Evolutionary conservation across 2,113 vertebrate species (phyloP).

Genomic region (Drymodes brunneopygia): DNA sequence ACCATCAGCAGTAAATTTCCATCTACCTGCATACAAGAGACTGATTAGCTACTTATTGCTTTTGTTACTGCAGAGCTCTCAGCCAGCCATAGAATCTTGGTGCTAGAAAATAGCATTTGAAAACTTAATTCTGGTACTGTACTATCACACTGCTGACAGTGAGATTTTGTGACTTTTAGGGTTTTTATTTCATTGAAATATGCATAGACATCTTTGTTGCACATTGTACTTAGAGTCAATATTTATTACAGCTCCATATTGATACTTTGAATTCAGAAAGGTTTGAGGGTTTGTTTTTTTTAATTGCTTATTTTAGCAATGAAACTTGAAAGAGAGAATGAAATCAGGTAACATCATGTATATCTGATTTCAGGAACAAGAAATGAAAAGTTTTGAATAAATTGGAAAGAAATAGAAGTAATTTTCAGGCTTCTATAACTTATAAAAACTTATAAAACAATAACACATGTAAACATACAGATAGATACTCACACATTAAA

Average conservation of each 20-base stretch:
- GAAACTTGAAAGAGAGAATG: neutral
- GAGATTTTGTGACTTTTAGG: neutral
- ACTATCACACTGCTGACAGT: neutral
- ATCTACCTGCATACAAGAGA: neutral
- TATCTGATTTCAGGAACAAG: neutral
- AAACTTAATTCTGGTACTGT: neutral
- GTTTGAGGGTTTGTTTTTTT: neutral
- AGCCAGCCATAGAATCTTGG: neutral
- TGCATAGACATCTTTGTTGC: neutral
- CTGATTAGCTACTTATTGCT: neutral
- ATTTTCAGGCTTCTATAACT: neutral
- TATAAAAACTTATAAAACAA: neutral
- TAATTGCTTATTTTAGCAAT: neutral
- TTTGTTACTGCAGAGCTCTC: neutral
- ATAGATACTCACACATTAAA: fast-evolving
- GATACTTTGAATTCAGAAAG: neutral
- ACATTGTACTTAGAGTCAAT: neutral
- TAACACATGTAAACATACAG: neutral
- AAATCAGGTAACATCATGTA: neutral
- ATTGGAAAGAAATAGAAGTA: neutral
- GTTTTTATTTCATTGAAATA: neutral
- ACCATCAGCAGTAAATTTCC: neutral
- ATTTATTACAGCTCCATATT: neutral
- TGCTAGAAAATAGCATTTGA: neutral
- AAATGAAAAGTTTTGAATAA: neutral